phyloP scores from a whole-genome alignment of 2,113 vertebrate genomes.

The Pteropus alecto region DNA sequence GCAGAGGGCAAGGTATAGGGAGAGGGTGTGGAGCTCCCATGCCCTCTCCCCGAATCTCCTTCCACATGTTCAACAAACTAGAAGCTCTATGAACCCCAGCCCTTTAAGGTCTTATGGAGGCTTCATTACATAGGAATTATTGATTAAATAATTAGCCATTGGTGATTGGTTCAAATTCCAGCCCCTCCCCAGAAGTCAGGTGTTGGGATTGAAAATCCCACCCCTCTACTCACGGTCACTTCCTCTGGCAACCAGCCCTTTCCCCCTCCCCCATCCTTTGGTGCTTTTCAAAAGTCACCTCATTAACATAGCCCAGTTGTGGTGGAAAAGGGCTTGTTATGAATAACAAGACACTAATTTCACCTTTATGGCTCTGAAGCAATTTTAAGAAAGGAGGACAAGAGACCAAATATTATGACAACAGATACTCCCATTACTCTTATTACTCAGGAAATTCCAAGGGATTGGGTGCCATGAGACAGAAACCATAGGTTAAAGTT shows the following conservation, averaged over 20 bases:
- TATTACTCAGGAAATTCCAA: too few species aligned
- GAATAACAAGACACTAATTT: neutral
- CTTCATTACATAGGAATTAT: neutral
- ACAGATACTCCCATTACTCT: neutral
- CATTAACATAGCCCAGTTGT: neutral
- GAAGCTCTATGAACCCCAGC: neutral
- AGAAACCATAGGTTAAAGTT: neutral
- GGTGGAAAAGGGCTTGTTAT: neutral
- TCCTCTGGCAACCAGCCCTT: neutral
- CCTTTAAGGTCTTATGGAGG: neutral
- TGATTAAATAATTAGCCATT: neutral
- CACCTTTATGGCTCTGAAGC: neutral
- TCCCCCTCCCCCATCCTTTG: neutral
- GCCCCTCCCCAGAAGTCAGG: neutral
- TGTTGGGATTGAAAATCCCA: neutral
- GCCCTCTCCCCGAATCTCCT: neutral
- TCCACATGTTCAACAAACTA: neutral
- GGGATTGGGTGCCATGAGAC: neutral
- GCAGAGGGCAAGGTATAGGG: neutral
- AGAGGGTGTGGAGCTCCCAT: neutral
- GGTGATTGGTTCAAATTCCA: neutral
- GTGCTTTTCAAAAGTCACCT: neutral
- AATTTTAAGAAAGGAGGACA: neutral
- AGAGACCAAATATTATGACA: neutral
- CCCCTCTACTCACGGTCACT: neutral